These are phyloP conservation scores for Marronus borbonicus DNA, from an alignment of 2,888 invertebrate species.

Conservation along the genomic window DNA sequence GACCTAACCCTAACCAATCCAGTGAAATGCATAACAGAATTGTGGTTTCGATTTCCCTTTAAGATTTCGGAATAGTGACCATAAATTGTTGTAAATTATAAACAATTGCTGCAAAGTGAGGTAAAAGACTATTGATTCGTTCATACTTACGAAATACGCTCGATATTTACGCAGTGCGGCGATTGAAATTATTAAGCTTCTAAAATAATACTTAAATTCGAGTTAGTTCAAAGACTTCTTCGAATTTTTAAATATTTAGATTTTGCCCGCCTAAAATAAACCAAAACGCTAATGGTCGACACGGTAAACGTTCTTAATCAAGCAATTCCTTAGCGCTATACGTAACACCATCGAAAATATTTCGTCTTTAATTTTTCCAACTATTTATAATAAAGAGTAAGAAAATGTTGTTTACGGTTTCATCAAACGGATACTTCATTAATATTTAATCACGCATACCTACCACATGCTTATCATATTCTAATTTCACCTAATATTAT, in stretches of 20 bases:
- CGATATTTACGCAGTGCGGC: slow-evolving; percentile 19
- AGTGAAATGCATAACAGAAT: no score
- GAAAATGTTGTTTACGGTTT: slow-evolving; percentile 22
- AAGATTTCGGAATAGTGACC: neutral
- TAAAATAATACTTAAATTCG: slow-evolving; percentile 30
- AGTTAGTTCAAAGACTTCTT: slow-evolving; percentile 38
- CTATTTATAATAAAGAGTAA: slow-evolving; percentile 27
- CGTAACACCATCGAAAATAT: neutral
- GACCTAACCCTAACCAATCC: no score
- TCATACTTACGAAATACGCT: neutral
- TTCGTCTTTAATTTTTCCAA: slow-evolving; percentile 20
- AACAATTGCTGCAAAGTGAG: neutral
- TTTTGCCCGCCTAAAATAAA: slow-evolving; percentile 37
- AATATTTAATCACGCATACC: slow-evolving; percentile 16
- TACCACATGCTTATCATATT: slow-evolving; percentile 33
- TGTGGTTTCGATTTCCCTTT: no score
- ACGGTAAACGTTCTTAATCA: slow-evolving; percentile 14
- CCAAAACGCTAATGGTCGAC: slow-evolving; percentile 6
- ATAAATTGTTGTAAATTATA: slow-evolving; percentile 17
- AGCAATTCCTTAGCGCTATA: neutral
- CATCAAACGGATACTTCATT: slow-evolving; percentile 1
- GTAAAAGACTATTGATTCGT: neutral
- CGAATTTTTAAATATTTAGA: slow-evolving; percentile 32
- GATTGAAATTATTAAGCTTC: slow-evolving; percentile 26
- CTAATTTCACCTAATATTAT: slow-evolving; percentile 30